Evolutionary conservation across 2,888 invertebrate genomes (phyloP), one percentile per base, ranked within the genome.

Genomic region (Siphlonurus alternatus): DNA sequence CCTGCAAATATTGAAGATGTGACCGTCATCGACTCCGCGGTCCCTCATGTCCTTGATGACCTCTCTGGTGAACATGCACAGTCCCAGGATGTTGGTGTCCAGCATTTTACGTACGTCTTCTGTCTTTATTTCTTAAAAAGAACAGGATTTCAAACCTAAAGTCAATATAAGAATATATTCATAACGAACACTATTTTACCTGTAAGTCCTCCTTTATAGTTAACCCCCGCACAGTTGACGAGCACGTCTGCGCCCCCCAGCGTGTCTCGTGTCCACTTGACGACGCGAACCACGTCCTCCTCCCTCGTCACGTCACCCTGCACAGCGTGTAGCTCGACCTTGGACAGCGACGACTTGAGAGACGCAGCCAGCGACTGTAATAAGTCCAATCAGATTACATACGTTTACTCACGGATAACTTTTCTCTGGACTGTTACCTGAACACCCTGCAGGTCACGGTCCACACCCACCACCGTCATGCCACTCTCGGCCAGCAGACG

Each of bases 381-480:
- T n/a, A n/a, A n/a, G n/a, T n/a, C n/a, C n/a, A n/a, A n/a, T n/a
- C n/a, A n/a, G 15, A 10, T 15, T 10, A 15, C 38, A 5, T 10
- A 10, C 15, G 38, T 5, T 38, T 10, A 5, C 38, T 10, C 38
- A 15, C 15, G 5, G 5, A 15, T 38, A 38, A 10, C 15, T 10
- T 38, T 38, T 38, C 5, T 38, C 15, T 38, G 7, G 5, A n/a
- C n/a, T n/a, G 5, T 38, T 38, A 38, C 5, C 5, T 38, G 38
- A 10, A 38, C 5, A 38, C n/a, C n/a, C n/a, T n/a, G n/a, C n/a
- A n/a, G n/a, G n/a, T n/a, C n/a, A n/a, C n/a, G 5, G 38, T 38
- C 38, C 38, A 63, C 59, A 1, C 56, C 59, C 2, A 63, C 59
- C n/a, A 63, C 63, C 18, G n/a, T 24, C 63, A 63, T 63, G 15